Base-by-base conservation (phyloP, 2,888 invertebrate genomes). In the Dilophus febrilis region DNA sequence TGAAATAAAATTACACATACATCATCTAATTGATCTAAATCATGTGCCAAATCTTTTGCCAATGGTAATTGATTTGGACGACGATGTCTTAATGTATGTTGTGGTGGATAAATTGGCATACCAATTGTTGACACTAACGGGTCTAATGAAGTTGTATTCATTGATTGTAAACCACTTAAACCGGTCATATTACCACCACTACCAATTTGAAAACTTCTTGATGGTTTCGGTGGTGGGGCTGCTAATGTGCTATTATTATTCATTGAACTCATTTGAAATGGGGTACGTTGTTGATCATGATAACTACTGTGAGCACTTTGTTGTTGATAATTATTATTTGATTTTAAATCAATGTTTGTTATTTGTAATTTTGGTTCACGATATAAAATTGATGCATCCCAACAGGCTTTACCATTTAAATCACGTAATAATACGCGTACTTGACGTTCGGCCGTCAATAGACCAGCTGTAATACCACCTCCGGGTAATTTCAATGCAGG, bases 301-400 rank as follows among this genome's bases (percentile, higher is more conserved):
- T 12, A 26, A 10, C 18, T 19, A 32, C 26, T 32, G n/a, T 30
- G 6, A 2, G 12, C n/a, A 12, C 16, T 28, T 35, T 33, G 19
- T 7, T 26, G 14, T 26, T 37, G 13, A 17, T 13, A 22, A 6
- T 32, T 18, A 11, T 37, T 38, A 13, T 17, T 31, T 12, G 19
- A 28, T 4, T 11, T 29, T 36, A 34, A 29, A 29, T 44, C 32
- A 30, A 28, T 40, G 11, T 40, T 30, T 10, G 38, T 36, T 17
- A 42, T 31, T 26, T 32, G 31, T 16, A 55, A 53, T 2, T 69
- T 66, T 1, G 84, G 82, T 51, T 80, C 78, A 55, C 80, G 77
- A 61, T 87, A 87, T 1, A 95, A 67, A 43, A 91, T 83, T 1
- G 90, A 85, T 30, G 87, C 87, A 63, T 95, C 94, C 94, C 95